Evolutionary conservation across 2,797 vertebrate genomes (phyloP).

Genomic region (Artibeus jamaicensis): DNA sequence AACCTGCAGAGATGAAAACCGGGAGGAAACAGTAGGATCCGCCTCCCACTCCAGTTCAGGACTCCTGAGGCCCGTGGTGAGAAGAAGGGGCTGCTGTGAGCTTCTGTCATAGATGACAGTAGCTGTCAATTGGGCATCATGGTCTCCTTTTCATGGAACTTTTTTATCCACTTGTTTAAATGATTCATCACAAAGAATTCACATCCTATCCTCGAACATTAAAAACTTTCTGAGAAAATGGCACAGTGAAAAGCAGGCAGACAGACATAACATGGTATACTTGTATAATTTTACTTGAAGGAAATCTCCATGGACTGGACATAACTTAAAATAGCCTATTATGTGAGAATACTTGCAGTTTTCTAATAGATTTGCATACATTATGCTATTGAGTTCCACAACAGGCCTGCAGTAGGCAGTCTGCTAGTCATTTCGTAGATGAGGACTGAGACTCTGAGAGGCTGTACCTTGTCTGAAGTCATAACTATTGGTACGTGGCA

Average conservation of each 20-base stretch:
- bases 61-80: background rate
- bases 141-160: background rate
- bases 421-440: background rate
- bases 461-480: background rate
- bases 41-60: background rate
- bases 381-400: background rate
- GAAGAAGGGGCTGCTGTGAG: background rate
- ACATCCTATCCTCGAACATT: background rate
- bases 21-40: background rate
- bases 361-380: slow-evolving; percentile 40
- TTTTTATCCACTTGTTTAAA: slow-evolving; percentile 44
- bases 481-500: background rate
- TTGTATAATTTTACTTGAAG: slow-evolving; percentile 26
- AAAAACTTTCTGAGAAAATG: slow-evolving; percentile 45
- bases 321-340: slow-evolving; percentile 40
- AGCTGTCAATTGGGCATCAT: background rate
- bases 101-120: background rate
- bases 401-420: background rate
- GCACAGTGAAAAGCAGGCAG: background rate
- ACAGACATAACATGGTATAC: background rate
- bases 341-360: background rate
- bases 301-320: slow-evolving; percentile 16
- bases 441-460: background rate
- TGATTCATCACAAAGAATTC: slow-evolving; percentile 53
- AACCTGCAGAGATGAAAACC: slow-evolving; percentile 43